Evolutionary conservation across 2,113 vertebrate species (phyloP), one percentile per base, ranked within the genome.

Genomic region (Lasiurus cinereus): DNA sequence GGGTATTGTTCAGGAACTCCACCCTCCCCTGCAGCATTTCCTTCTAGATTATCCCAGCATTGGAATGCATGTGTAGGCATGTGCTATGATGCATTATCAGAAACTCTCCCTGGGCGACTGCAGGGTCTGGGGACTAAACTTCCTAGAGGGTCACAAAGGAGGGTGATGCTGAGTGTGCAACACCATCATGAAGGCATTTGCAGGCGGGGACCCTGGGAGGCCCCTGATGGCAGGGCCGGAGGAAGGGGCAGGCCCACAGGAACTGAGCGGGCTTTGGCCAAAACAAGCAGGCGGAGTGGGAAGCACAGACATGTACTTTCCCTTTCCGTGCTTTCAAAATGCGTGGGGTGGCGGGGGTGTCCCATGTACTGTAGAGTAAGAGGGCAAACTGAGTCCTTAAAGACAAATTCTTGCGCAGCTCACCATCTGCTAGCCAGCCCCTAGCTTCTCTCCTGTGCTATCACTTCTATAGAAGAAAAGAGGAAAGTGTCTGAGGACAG

Each of bases 171-270:
- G 54, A 74, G 18, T 48, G 0, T 72, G 66, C 66, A 69, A 15
- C 22, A 14, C 4, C 10, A 0, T 27, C 1, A 3, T 7, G 8
- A 50, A 22, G 27, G 31, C 31, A 21, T 1, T 10, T 0, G 21
- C 3, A 18, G 16, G 27, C 8, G 21, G 50, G 56, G 6, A n/a
- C 31, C 24, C 7, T 6, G 31, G 43, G n/a, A 74, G 52, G 79
- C 77, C 83, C 5, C 0, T 1, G 39, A 11, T 50, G 64, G 7
- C 19, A 13, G 21, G 56, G 54, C 22, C 59, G 6, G 56, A 21
- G 24, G n/a, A 2, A 8, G 50, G 56, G 36, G 43, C 2, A 8
- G 33, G 16, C n/a, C 39, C 14, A 21, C 73, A n/a, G 22, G 9
- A n/a, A 10, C 16, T 1, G 52, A 39, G 14, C 9, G 0, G 3